A percentile compares a stretch with the other conserved stretches of the same genome.
These are phyloP conservation scores for Acrocephalus arundinaceus DNA, from an alignment of 2,113 vertebrate species.

Conservation along the genomic window DNA sequence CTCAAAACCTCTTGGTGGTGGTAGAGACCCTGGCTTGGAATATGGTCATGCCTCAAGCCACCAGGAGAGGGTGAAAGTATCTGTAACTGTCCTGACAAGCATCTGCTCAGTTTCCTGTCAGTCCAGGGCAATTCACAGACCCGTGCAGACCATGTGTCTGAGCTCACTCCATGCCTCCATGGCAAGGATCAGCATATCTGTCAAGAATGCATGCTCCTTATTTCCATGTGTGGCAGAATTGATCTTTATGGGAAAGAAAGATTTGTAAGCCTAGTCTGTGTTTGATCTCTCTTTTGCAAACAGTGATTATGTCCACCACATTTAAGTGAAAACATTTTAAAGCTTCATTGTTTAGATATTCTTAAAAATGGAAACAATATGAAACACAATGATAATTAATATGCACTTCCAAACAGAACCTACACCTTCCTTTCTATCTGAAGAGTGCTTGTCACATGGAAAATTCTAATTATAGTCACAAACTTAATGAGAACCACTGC, in stretches of 20 bases:
- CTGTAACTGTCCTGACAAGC: neutral
- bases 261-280: slow-evolving; percentile 9
- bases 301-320: slow-evolving; percentile 15
- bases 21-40: neutral
- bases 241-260: slow-evolving; percentile 21
- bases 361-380: neutral
- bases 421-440: neutral
- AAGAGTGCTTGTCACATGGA: neutral
- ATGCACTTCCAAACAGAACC: neutral
- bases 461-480: neutral
- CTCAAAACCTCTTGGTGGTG: neutral
- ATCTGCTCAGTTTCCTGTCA: slow-evolving; percentile 34
- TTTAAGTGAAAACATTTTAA: slow-evolving; percentile 32
- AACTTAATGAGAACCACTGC: neutral
- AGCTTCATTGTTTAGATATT: neutral
- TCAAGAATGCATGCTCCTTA: neutral
- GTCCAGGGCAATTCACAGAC: neutral
- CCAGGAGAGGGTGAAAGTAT: neutral
- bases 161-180: neutral
- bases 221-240: slow-evolving; percentile 15
- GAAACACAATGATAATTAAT: neutral
- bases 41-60: neutral
- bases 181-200: slow-evolving; percentile 10
- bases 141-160: slow-evolving; percentile 32
- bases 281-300: slow-evolving; percentile 37